Percentiles rank a stretch among this genome's conserved stretches.
These are phyloP conservation scores for Aldrovandia affinis DNA, from an alignment of 2,797 vertebrate genomes.

Conservation along the genomic window DNA sequence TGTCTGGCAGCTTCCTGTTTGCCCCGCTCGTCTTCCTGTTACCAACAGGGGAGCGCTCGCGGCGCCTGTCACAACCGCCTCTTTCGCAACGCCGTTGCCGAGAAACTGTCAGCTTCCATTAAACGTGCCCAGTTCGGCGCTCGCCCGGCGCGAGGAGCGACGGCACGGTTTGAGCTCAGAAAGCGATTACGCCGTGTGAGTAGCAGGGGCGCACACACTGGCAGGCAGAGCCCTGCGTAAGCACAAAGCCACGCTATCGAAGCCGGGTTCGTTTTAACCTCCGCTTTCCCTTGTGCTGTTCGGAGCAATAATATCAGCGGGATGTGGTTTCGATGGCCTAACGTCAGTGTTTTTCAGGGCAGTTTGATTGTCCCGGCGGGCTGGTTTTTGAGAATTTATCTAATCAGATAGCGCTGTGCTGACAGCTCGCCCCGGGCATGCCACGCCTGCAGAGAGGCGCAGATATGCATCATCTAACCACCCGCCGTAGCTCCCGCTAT, in stretches of 20 bases:
- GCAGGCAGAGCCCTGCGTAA: neutral
- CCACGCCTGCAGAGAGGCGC: neutral
- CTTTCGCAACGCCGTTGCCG: constrained; percentile 16
- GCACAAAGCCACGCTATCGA: neutral
- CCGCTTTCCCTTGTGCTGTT: neutral
- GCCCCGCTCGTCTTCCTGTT: constrained; percentile 25
- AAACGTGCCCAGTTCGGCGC: neutral
- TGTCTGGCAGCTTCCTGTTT: constrained; percentile 28
- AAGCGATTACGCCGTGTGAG: neutral
- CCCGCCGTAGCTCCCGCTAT: neutral
- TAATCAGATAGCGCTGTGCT: constrained; percentile 51
- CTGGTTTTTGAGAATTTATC: constrained; percentile 43
- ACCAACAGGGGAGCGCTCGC: neutral
- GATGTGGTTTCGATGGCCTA: constrained; percentile 34
- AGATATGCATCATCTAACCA: neutral
- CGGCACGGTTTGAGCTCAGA: neutral
- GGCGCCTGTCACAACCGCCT: neutral
- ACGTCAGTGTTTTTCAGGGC: constrained; percentile 35
- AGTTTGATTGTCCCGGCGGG: constrained; percentile 20
- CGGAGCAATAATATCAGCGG: neutral
- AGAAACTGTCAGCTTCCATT: constrained; percentile 1
- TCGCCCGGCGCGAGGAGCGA: neutral
- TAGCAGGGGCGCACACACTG: neutral
- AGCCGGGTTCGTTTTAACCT: neutral
- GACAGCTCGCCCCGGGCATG: constrained; percentile 39